phyloP scores from a whole-genome alignment of 1,140 invertebrate species.

The Cataglyphis hispanica region DNA sequence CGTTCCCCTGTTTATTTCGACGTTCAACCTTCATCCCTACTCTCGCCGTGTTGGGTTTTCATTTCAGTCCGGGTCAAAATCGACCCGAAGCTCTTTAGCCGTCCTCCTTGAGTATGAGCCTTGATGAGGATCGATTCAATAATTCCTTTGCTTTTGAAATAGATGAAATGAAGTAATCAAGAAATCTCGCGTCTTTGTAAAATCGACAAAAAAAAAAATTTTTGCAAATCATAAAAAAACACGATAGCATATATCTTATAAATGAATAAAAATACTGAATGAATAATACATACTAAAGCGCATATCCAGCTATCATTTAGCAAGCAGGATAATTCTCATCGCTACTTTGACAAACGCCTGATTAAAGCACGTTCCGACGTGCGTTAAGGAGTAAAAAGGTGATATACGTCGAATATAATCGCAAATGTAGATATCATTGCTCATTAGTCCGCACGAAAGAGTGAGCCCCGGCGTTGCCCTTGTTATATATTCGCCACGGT shows the following conservation, averaged over 20 bases:
- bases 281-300: neutral
- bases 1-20: constrained; percentile 85
- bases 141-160: constrained; percentile 7
- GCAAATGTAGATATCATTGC: constrained; percentile 62
- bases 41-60: constrained; percentile 68
- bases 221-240: neutral
- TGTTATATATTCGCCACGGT: constrained; percentile 67
- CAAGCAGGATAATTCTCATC: constrained; percentile 38
- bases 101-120: constrained; percentile 61
- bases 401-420: constrained; percentile 48
- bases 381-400: constrained; percentile 57
- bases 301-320: constrained; percentile 12
- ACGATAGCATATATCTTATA: neutral
- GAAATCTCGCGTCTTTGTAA: neutral
- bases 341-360: constrained; percentile 50
- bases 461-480: constrained; percentile 29
- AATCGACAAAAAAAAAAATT: neutral
- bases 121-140: constrained; percentile 73
- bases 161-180: neutral
- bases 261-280: neutral
- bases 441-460: constrained; percentile 62
- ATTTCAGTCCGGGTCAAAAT: constrained; percentile 73
- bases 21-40: constrained; percentile 79
- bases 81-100: constrained; percentile 63
- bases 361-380: constrained; percentile 56